A percentile compares a stretch with the other conserved stretches of the same genome.
Conservation (phyloP, 1,140 invertebrate species). For the Druon quercuslanigerum region DNA sequence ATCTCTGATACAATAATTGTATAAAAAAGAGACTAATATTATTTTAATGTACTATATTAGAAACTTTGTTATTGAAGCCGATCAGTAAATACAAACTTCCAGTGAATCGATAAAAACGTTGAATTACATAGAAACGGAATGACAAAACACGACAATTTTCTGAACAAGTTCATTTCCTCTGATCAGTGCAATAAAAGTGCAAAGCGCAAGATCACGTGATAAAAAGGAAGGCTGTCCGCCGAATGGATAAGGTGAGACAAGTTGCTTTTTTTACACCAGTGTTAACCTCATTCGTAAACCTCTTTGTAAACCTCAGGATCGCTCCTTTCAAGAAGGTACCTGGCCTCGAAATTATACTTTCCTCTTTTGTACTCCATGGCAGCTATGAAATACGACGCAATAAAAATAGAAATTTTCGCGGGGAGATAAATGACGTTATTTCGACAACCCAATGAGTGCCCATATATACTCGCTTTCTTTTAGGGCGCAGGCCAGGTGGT, state of each 20-base stretch:
- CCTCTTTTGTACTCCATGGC: not conserved
- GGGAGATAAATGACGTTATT: slow-evolving; percentile 23
- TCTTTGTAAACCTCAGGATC: not conserved
- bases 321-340: not conserved
- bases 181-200: slow-evolving; percentile 20
- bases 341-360: slow-evolving; percentile 24
- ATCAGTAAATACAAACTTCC: no score
- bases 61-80: no score
- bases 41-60: no score
- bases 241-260: not conserved
- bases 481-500: not conserved
- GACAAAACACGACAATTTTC: not conserved
- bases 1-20: no score
- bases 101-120: no score
- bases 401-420: slow-evolving; percentile 5
- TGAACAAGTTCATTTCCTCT: not conserved
- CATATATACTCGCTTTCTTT: slow-evolving; percentile 16
- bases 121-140: not conserved
- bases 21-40: no score
- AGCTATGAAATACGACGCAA: not conserved
- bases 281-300: slow-evolving; percentile 4
- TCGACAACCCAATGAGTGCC: not conserved
- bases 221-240: slow-evolving; percentile 10
- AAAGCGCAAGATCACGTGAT: slow-evolving; percentile 1
- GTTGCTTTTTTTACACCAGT: slow-evolving; percentile 2